Base-by-base conservation (phyloP, 2,888 invertebrate species). In the Andrena haemorrhoa region DNA sequence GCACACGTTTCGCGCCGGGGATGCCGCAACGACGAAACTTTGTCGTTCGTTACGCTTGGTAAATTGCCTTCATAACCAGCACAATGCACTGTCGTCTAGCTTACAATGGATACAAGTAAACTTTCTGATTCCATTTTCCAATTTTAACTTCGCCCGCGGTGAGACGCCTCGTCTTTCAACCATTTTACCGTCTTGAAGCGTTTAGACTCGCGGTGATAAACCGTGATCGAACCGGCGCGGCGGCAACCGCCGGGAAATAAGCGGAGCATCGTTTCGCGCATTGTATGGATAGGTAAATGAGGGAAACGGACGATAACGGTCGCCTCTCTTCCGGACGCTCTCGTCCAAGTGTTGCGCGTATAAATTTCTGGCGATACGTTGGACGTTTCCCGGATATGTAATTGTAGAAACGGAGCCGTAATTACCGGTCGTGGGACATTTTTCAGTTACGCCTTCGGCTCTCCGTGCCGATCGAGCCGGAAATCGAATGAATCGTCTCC, bases 401-500 rank as follows among this genome's bases (percentile, higher is more conserved):
- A 84, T 86, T 74, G 80, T 64, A 12, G 75, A 63, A 83, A 68
- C 75, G 75, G 29, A 70, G 33, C 64, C 64, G 82, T 84, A 84
- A 86, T 87, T 86, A 86, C 58, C 77, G 65, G 56, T 33, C 61
- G 58, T 23, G 75, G 80, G 70, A 79, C 66, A 84, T 88, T 80
- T 87, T 87, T 88, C 74, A 79, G 86, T 82, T 74, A 84, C 79
- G 86, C 83, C 73, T 79, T 74, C 70, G 74, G 31, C 61, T 61
- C 53, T 61, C 35, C 29, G 61, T 73, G 33, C 65, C 79, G 80
- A 87, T 87, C 86, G 63, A 65, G 69, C 73, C 79, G 89, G 86
- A 88, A 88, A 88, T 88, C 84, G 85, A 89, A 84, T 84, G 85
- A 87, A 85, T 88, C 81, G 85, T 61, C 61, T 79, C 72, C 63